Evolutionary conservation across 2,797 vertebrate genomes (phyloP), one percentile per base, ranked within the genome.

Genomic region (Enteromius fasciolatus): DNA sequence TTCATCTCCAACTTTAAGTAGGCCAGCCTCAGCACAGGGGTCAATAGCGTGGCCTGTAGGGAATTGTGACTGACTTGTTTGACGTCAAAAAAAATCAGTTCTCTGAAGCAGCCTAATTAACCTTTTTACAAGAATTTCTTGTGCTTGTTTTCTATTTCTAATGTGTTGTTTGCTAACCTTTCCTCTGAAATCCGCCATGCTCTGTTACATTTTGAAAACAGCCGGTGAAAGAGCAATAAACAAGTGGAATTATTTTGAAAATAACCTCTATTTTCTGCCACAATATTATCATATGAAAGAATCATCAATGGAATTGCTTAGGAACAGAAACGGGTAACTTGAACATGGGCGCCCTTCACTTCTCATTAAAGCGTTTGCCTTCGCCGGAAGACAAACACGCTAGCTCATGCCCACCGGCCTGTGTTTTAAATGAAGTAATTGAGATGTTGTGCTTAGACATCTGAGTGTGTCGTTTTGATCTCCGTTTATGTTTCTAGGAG

Each of bases 391-490:
- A 59, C 48, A 74, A 84, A 67, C 77, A 59, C 14, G 76, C 69
- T 57, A 41, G 80, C 48, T 44, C 54, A 36, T 63, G 48, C 44
- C n/a, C 17, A 39, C 44, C 63, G 33, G 67, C 36, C 78, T 72
- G 66, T 52, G 83, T 77, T 82, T 77, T 72, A 63, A 79, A 85
- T 76, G 5, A 80, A 33, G 73, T 50, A 78, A 81, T 81, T 78
- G 78, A 77, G 78, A 83, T 70, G 48, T 64, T 77, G 69, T 72
- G 77, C 69, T 74, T 44, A 18, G 75, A 82, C 76, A 82, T 75
- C 73, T 11, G 77, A 77, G 63, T 73, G 36, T 46, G 28, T 81
- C 14, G 12, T 66, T 73, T 64, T 67, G 66, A 63, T 70, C 39
- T 84, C 36, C 20, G 17, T 77, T 80, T 78, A 70, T 59, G 52